Evolutionary conservation across 2,113 vertebrate species (phyloP), one percentile per base, ranked within the genome.

Genomic region (Rhabdomys dilectus): DNA sequence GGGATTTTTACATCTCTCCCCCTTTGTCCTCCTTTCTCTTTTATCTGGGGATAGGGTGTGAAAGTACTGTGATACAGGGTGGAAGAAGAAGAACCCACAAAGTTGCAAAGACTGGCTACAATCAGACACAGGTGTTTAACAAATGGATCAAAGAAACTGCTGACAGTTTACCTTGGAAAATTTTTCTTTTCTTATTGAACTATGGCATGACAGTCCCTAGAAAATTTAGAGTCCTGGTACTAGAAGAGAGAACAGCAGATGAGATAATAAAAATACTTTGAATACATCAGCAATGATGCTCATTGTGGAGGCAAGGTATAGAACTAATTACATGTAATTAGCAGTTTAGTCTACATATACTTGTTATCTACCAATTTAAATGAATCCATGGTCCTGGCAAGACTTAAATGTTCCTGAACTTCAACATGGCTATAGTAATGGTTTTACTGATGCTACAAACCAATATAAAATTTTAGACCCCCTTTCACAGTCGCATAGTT

Each of bases 301-400:
- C 31, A 1, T 8, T 81, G 24, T 36, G 48, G 17, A 81, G 51
- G 53, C 7, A 45, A 1, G 1, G 4, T 81, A 16, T 1, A 9
- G 42, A 66, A 19, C 31, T 72, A 1, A 15, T 31, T 36, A 16
- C 8, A 66, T 7, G n/a, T 17, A 42, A 6, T 13, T 51, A 34
- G 19, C 11, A 34, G 16, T 68, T 87, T 77, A 36, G 72, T 77
- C 17, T 36, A 26, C 2, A 1, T 34, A n/a, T 1, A 12, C 36
- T 60, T 68, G 29, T 45, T 13, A 39, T 45, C n/a, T 76, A 11
- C 21, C 29, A 31, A 0, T 42, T 85, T 22, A 2, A 5, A 0
- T 1, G 5, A 7, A 1, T 53, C 36, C 15, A 9, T 17, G 21
- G 17, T 66, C 1, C 1, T 5, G 2, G 42, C 21, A 53, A 12